These are phyloP conservation scores for Leptonema lineaticorne DNA, from an alignment of 1,140 invertebrate genomes.

Conservation along the genomic window DNA sequence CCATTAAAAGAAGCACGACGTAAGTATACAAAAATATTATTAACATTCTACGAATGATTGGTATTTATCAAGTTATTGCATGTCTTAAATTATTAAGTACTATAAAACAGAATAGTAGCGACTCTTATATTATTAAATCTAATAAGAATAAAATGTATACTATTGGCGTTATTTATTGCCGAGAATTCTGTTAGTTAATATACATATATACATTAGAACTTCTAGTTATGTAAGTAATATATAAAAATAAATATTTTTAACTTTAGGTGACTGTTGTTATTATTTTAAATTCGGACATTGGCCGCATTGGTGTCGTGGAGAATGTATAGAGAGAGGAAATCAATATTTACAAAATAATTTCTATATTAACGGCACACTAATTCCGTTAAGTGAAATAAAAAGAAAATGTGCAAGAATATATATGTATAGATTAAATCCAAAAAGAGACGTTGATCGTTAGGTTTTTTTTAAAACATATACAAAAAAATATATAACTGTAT, in stretches of 20 bases:
- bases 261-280: conserved; percentile 10
- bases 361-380: background rate
- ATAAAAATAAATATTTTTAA: no score
- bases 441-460: background rate
- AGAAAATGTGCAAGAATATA: background rate
- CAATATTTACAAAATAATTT: background rate
- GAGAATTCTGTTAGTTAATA: no score
- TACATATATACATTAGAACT: no score
- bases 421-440: background rate
- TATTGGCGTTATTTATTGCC: no score
- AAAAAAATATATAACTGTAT: background rate
- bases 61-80: no score
- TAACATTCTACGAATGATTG: no score
- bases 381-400: background rate
- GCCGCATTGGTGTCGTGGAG: conserved; percentile 5
- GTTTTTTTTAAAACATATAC: no score
- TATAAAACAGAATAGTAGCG: no score
- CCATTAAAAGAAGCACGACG: conserved; percentile 4
- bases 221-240: no score
- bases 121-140: no score
- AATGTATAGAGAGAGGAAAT: background rate
- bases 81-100: no score
- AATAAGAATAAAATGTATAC: no score
- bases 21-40: conserved; percentile 1
- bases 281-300: conserved; percentile 8